A percentile compares a stretch with the other conserved stretches of the same genome.
Conservation (phyloP, 2,888 invertebrate genomes). For the Drosophila austrosaltans region DNA sequence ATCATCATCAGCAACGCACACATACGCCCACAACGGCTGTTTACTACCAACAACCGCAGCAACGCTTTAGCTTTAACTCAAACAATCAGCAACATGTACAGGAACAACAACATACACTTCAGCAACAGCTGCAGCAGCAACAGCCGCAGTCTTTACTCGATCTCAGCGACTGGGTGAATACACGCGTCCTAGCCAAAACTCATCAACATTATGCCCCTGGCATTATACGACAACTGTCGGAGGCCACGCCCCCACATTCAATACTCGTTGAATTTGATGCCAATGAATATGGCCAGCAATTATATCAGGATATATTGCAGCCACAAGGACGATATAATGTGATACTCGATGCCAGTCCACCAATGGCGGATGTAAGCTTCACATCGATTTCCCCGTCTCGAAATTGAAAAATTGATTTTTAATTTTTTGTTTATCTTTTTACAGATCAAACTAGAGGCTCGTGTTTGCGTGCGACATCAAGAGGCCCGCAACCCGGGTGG, state of each 20-base stretch:
- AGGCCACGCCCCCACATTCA: conserved; percentile 85
- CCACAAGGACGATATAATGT: conserved; percentile 92
- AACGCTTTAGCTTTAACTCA: conserved; percentile 75
- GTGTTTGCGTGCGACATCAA: conserved; percentile 91
- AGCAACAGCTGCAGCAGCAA: conserved; percentile 54
- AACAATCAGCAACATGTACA: conserved; percentile 74
- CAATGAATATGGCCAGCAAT: conserved; percentile 87
- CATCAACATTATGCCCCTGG: conserved; percentile 93
- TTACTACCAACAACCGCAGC: conserved; percentile 65
- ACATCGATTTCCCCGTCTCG: no score
- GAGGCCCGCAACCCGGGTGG: conserved; percentile 87
- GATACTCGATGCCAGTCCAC: conserved; percentile 96
- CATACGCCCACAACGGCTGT: conserved; percentile 60
- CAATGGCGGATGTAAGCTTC: conserved; percentile 88
- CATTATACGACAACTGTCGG: conserved; percentile 90
- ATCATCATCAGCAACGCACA: conserved; percentile 66
- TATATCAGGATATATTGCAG: conserved; percentile 91
- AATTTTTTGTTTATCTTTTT: conserved; percentile 15
- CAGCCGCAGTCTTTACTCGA: conserved; percentile 85
- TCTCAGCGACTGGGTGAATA: conserved; percentile 96
- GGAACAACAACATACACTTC: conserved; percentile 61
- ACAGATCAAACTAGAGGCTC: conserved; percentile 90
- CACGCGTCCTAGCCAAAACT: conserved; percentile 94
- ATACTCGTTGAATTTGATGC: conserved; percentile 93
- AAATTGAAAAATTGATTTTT: not conserved